A percentile compares a stretch with the other conserved stretches of the same genome.
phyloP scores from a whole-genome alignment of 2,797 vertebrate genomes.

The Gallinago nigripennis region DNA sequence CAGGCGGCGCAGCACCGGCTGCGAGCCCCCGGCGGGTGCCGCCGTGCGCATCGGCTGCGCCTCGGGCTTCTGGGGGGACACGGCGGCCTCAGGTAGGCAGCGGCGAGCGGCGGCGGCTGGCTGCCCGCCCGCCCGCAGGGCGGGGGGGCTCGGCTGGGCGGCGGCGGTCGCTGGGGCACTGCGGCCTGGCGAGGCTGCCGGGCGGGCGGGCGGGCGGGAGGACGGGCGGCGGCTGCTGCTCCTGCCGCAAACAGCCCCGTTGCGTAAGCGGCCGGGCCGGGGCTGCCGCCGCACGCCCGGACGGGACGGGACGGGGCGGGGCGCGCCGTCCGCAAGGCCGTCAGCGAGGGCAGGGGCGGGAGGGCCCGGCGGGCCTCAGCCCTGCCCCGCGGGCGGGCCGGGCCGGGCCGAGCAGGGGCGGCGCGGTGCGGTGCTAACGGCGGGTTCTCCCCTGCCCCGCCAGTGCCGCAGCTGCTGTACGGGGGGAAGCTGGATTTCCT shows the following conservation, averaged over 20 bases:
- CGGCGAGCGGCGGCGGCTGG: neutral
- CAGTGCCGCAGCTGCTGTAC: conserved; percentile 86
- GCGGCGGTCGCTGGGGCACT: neutral
- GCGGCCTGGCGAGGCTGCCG: neutral
- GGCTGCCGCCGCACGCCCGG: neutral
- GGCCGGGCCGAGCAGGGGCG: neutral
- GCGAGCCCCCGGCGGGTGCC: neutral
- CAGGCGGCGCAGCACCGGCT: neutral
- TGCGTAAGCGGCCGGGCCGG: neutral
- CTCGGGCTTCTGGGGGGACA: conserved; percentile 88
- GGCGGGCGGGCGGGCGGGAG: neutral
- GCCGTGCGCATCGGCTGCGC: conserved; percentile 82
- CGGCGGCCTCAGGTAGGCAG: conserved; percentile 78
- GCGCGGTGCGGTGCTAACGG: neutral
- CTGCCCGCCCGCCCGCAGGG: too few relatives aligned
- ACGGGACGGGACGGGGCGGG: too few relatives aligned
- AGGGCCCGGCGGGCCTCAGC: neutral
- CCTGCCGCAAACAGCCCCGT: neutral
- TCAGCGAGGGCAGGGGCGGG: neutral
- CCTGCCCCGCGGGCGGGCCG: neutral
- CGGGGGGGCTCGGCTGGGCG: neutral
- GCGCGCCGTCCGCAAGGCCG: neutral
- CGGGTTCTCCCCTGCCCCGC: neutral
- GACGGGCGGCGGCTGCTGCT: neutral
- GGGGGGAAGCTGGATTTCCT: conserved; percentile 86